A percentile compares a stretch with the other conserved stretches of the same genome.
Evolutionary conservation across 1,140 invertebrate genomes (phyloP).

Genomic region (Grapholita molesta): DNA sequence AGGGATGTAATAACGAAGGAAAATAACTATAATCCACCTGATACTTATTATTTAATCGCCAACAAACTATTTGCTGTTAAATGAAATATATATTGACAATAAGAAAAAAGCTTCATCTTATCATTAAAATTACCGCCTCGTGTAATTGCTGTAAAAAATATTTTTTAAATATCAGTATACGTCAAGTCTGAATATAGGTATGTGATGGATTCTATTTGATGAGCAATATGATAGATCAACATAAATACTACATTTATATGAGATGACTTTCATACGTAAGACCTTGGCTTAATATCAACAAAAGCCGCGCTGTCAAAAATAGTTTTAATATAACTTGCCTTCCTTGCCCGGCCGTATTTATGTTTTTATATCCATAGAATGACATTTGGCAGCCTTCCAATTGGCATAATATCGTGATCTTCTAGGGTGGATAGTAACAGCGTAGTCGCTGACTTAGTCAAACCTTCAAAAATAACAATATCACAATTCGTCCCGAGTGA

Average conservation of each 20-base stretch:
- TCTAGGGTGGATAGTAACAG: neutral
- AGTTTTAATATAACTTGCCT: neutral
- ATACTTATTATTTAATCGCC: too few species aligned
- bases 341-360: neutral
- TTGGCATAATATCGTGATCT: slow-evolving; percentile 9
- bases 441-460: neutral
- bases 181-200: neutral
- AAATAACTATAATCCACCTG: too few species aligned
- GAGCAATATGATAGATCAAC: neutral
- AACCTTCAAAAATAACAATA: neutral
- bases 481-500: neutral
- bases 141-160: too few species aligned
- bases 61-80: too few species aligned
- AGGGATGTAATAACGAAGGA: too few species aligned
- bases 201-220: slow-evolving; percentile 12
- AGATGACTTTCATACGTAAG: neutral
- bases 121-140: too few species aligned
- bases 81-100: too few species aligned
- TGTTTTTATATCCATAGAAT: slow-evolving; percentile 5
- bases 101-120: too few species aligned
- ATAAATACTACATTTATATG: neutral
- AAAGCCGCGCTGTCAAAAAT: neutral
- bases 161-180: too few species aligned
- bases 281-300: neutral
- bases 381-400: neutral